These are phyloP conservation scores for Enteromius treurensis DNA, from an alignment of 2,797 vertebrate genomes.

Conservation along the genomic window DNA sequence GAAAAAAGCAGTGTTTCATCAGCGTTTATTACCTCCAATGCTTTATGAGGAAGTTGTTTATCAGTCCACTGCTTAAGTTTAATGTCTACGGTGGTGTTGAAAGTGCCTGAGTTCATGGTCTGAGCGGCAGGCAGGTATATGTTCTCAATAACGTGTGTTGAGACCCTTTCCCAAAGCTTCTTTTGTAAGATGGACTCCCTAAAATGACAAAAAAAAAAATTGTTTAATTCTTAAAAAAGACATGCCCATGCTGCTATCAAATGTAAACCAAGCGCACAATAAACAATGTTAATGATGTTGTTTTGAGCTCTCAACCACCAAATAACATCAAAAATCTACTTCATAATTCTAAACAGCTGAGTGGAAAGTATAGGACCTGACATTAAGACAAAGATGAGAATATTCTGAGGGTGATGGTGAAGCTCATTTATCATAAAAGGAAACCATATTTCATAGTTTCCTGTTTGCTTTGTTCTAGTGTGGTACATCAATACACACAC, in stretches of 20 bases:
- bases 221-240: not conserved
- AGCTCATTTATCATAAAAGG: constrained; percentile 76
- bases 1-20: not conserved
- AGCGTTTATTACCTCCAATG: constrained; percentile 86
- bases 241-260: not conserved
- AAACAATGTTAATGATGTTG: not conserved
- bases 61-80: constrained; percentile 99
- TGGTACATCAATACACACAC: constrained; percentile 73
- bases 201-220: not conserved
- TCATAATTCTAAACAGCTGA: not conserved
- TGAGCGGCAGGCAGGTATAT: constrained; percentile 98
- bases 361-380: constrained; percentile 11
- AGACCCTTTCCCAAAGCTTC: constrained; percentile 95
- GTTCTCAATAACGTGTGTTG: constrained; percentile 98
- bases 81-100: constrained; percentile 98
- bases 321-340: not conserved
- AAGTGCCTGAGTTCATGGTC: constrained; percentile 94
- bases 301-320: not conserved
- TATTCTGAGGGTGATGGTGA: constrained; percentile 55
- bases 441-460: constrained; percentile 77
- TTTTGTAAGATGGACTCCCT: constrained; percentile 98
- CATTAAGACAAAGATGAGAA: constrained; percentile 60
- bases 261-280: not conserved
- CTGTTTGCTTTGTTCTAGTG: constrained; percentile 71
- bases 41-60: constrained; percentile 97